Evolutionary conservation across 2,888 invertebrate species (phyloP), one percentile per base, ranked within the genome.

Genomic region (Ornithoptera alexandrae): DNA sequence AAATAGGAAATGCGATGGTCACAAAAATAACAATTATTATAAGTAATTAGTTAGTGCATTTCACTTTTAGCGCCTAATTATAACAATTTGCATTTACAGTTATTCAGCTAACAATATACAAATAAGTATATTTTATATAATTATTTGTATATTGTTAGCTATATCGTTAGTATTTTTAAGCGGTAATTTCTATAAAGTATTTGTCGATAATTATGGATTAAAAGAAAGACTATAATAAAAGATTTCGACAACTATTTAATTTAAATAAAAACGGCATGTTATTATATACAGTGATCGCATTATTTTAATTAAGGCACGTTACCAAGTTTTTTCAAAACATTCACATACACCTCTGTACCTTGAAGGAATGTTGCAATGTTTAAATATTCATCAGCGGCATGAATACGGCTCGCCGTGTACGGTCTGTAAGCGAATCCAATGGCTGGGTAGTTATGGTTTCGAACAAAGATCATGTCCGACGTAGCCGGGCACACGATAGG

Each of bases 381-480:
- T 2, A 84, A 73, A 62, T 85, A 86, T 74, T 90, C 90, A 58
- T 90, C 72, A 46, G 77, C 77, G 8, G 67, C 77, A 62, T 90
- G 89, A 0, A 81, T 3, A 42, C 75, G 76, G 2, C 72, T 2
- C 1, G 62, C 68, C 2, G 85, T 88, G 58, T 78, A 77, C 4
- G 74, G 70, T 72, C 83, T 87, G 20, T 87, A 76, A 0, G 85
- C 65, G 72, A 90, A 87, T 2, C 89, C 89, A 0, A 90, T 67
- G 0, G 87, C 87, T 6, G 88, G 87, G 30, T 87, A 80, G 0
- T 86, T 88, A 1, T 77, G 67, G 66, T 81, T 83, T 4, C 90
- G 81, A 0, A 90, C 3, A 0, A 72, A 72, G 2, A 85, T 50
- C 81, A 85, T 84, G 72, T 90, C 90, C 0, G 87, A 79, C 0